phyloP scores from a whole-genome alignment of 2,888 invertebrate species.

The Clostera curtula region DNA sequence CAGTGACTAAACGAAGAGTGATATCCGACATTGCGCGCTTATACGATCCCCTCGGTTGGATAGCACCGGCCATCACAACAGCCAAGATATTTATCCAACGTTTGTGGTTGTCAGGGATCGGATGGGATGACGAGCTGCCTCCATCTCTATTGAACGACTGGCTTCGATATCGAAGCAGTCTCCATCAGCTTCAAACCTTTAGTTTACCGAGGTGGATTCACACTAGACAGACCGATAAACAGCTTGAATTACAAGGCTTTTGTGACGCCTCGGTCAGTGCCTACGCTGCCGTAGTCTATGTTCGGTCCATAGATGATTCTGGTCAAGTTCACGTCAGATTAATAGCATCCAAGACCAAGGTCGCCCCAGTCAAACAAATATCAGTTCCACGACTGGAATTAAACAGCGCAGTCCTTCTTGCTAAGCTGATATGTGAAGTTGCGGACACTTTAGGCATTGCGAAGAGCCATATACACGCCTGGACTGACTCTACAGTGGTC shows the following conservation, averaged over 20 bases:
- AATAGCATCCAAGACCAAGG: slow-evolving; percentile 8
- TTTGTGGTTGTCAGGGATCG: no score
- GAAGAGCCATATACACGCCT: slow-evolving; percentile 3
- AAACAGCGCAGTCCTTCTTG: slow-evolving; percentile 5
- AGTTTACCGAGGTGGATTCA: not conserved
- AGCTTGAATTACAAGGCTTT: not conserved
- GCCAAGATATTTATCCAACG: no score
- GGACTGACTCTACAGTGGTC: slow-evolving; percentile 12
- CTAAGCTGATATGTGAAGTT: slow-evolving; percentile 7
- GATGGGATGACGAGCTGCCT: slow-evolving; percentile 1
- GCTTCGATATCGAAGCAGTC: not conserved
- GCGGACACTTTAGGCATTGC: slow-evolving; percentile 1
- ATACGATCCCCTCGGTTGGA: no score
- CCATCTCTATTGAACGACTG: not conserved
- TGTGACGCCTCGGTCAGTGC: not conserved
- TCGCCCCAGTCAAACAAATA: slow-evolving; percentile 9
- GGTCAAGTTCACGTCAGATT: not conserved
- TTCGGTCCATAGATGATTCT: not conserved
- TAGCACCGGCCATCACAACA: no score
- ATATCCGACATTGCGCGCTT: no score
- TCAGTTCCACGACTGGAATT: slow-evolving; percentile 10
- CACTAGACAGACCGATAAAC: not conserved
- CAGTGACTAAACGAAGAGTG: no score
- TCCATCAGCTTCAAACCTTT: not conserved
- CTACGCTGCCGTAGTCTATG: not conserved